A percentile compares a stretch with the other conserved stretches of the same genome.
Evolutionary conservation across 1,140 invertebrate genomes (phyloP).

Genomic region (Drosophila ogumai): DNA sequence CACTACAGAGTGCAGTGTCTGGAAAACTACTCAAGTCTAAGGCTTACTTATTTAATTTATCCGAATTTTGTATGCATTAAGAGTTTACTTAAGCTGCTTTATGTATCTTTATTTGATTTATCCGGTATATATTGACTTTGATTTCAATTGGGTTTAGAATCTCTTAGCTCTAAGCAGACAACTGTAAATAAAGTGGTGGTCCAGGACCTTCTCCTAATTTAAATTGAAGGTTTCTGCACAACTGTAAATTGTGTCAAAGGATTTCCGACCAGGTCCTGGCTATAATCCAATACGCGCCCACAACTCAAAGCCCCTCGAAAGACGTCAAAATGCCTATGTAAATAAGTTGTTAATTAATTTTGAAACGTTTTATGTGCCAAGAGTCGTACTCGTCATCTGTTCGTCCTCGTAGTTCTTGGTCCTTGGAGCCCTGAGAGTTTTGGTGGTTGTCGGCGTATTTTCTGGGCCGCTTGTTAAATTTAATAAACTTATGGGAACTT

Average conservation of each 20-base stretch:
- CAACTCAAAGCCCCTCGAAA: slow-evolving; percentile 4
- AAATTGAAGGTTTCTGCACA: background rate
- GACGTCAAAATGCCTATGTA: slow-evolving; percentile 50
- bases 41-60: background rate
- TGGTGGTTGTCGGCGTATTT: slow-evolving; percentile 33
- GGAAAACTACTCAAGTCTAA: background rate
- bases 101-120: background rate
- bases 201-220: background rate
- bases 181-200: background rate
- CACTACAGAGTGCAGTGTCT: no score
- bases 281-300: slow-evolving; percentile 12
- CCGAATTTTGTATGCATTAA: background rate
- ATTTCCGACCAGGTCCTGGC: background rate
- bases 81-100: background rate
- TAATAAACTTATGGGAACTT: slow-evolving; percentile 68
- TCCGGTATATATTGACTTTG: background rate
- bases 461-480: slow-evolving; percentile 50
- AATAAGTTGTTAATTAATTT: slow-evolving; percentile 79
- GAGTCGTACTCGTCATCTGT: slow-evolving; percentile 29
- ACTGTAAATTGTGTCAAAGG: slow-evolving; percentile 18
- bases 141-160: background rate
- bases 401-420: slow-evolving; percentile 12
- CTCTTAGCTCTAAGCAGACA: background rate
- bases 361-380: slow-evolving; percentile 55
- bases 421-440: slow-evolving; percentile 12